These are phyloP conservation scores for Fragum sueziense DNA, from an alignment of 2,888 invertebrate species.

Conservation along the genomic window DNA sequence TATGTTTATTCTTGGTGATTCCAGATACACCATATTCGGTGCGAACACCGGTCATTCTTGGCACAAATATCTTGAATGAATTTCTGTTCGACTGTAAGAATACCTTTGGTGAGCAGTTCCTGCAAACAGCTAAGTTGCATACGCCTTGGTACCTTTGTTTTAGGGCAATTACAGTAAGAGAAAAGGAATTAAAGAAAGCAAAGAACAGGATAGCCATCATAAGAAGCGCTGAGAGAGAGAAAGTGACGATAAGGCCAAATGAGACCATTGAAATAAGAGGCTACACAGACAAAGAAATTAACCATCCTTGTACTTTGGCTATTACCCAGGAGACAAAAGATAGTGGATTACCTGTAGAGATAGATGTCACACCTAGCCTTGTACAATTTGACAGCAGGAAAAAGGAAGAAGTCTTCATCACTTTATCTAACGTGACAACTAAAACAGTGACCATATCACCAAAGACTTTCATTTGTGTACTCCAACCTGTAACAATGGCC, in stretches of 20 bases:
- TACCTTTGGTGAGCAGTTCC: conserved; percentile 36
- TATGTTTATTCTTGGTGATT: conserved; percentile 22
- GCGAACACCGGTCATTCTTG: conserved; percentile 43
- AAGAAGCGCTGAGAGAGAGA: not conserved
- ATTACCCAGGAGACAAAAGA: conserved; percentile 15
- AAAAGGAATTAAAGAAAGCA: conserved; percentile 17
- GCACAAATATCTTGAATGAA: conserved; percentile 45
- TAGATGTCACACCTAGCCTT: conserved; percentile 32
- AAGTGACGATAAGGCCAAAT: not conserved
- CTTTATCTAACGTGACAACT: not conserved
- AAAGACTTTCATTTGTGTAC: too few species aligned
- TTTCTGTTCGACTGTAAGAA: conserved; percentile 22
- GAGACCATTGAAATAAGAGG: conserved; percentile 16
- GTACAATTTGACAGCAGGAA: conserved; percentile 1
- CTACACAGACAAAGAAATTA: conserved; percentile 14
- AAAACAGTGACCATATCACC: not conserved
- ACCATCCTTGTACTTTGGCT: not conserved
- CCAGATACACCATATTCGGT: conserved; percentile 41
- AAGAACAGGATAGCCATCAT: conserved; percentile 19
- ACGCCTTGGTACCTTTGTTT: conserved; percentile 48
- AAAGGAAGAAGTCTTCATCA: not conserved
- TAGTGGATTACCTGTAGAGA: not conserved
- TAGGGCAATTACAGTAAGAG: not conserved
- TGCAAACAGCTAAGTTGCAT: conserved; percentile 38
- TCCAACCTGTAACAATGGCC: not conserved